Evolutionary conservation across 2,888 invertebrate species (phyloP).

Genomic region (Sisyra nigra): DNA sequence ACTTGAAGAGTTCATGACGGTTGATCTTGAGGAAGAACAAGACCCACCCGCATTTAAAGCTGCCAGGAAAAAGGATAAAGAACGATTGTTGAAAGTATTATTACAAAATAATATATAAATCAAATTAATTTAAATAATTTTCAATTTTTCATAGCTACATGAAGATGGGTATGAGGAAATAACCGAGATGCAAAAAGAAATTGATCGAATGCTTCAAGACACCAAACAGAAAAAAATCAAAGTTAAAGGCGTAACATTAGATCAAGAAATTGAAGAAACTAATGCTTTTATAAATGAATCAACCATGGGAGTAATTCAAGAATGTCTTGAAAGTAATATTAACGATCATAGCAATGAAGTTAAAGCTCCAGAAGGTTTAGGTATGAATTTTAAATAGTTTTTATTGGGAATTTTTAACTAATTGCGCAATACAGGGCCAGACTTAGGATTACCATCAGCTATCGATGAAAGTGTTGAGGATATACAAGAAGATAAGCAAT

Average conservation of each 20-base stretch:
- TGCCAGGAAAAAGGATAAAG: constrained; percentile 76
- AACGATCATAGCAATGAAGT: constrained; percentile 26
- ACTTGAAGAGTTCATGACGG: constrained; percentile 90
- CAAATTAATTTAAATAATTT: background rate
- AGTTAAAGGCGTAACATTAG: constrained; percentile 12
- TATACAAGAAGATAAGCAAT: background rate
- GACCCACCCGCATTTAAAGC: constrained; percentile 92
- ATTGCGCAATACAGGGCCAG: constrained; percentile 1
- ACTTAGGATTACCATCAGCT: background rate
- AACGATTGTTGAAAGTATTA: constrained; percentile 57
- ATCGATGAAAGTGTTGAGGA: background rate
- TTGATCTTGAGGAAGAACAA: constrained; percentile 90
- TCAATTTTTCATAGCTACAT: constrained; percentile 17
- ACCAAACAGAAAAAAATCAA: constrained; percentile 21
- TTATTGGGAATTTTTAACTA: background rate
- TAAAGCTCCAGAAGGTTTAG: constrained; percentile 19
- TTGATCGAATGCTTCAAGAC: constrained; percentile 65
- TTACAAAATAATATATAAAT: constrained; percentile 2
- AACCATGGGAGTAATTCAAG: constrained; percentile 28
- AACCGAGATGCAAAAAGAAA: constrained; percentile 67
- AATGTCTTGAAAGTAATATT: constrained; percentile 34
- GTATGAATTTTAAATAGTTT: background rate
- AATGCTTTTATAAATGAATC: constrained; percentile 29
- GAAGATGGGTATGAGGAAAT: constrained; percentile 50
- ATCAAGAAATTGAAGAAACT: constrained; percentile 24